phyloP scores from a whole-genome alignment of 1,140 invertebrate genomes.

The Drosophila leontia region DNA sequence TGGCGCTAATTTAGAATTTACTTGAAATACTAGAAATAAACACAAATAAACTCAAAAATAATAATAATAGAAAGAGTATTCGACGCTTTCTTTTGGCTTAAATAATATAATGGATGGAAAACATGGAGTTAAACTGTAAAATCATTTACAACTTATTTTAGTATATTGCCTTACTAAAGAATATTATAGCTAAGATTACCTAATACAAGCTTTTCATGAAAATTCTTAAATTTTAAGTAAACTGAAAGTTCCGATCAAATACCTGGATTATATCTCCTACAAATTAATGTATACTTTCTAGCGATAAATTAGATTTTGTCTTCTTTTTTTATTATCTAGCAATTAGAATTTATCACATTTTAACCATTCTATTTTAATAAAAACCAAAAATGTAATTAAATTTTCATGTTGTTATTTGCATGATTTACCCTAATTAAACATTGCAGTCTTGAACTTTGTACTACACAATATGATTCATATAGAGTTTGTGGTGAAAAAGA shows the following conservation, averaged over 20 bases:
- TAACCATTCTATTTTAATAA: no score
- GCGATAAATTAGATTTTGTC: no score
- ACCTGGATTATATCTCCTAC: not conserved
- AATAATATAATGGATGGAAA: not conserved
- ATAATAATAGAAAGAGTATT: not conserved
- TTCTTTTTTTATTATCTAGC: no score
- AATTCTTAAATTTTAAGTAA: not conserved
- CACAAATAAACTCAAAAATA: not conserved
- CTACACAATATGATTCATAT: conserved; percentile 7
- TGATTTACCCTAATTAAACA: not conserved
- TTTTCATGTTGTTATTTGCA: not conserved
- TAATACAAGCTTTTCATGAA: not conserved
- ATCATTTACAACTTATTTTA: no score
- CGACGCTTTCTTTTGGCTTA: not conserved
- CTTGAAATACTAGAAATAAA: not conserved
- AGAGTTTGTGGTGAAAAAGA: not conserved
- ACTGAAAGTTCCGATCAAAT: not conserved
- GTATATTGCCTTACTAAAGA: no score
- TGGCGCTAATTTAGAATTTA: conserved; percentile 16
- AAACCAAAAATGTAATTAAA: no score
- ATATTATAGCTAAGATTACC: not conserved
- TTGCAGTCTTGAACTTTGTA: not conserved
- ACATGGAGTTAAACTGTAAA: not conserved
- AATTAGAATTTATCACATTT: no score
- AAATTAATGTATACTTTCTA: not conserved